Evolutionary conservation across 2,888 invertebrate species (phyloP), one percentile per base, ranked within the genome.

Genomic region (Hecatera dysodea): DNA sequence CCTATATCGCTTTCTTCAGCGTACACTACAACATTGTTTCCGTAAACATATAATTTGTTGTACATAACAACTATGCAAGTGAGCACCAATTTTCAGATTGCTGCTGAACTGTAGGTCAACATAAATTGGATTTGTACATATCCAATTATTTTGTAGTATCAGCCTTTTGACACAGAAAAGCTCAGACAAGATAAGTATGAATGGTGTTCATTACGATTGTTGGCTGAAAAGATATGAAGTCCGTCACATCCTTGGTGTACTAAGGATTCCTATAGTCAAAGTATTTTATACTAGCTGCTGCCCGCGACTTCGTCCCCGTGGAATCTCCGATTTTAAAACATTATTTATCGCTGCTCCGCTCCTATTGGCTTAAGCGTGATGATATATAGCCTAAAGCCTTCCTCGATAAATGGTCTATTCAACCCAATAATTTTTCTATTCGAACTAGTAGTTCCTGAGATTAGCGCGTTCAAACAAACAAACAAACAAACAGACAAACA

Each of bases 61-160:
- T 22, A 19, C 52, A 15, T 27, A 50, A 27, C 17, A 39, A 76
- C 53, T 59, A 33, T 36, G 52, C 39, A 39, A 48, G 39, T 48
- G 39, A 17, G 12, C 50, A 42, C 24, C 11, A 33, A n/a, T 55
- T 52, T 52, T 36, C 22, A 22, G 76, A 72, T 67, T 76, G 22
- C n/a, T 44, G 24, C 17, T 72, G 55, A 75, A 74, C 64, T 33
- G 15, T 66, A 72, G 55, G 75, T 75, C 71, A 72, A 65, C 5
- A 15, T 29, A n/a, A 56, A 56, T 56, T 36, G 22, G 22, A 22
- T 36, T 36, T 33, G 15, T 15, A n/a, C n/a, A n/a, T n/a, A n/a
- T 4, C 39, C 39, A 39, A 39, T 39, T 39, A 39, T 39, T 39
- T 39, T 39, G 39, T 39, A 17, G 46, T 22, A 4, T 46, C n/a